These are phyloP conservation scores for Cyphomyrus plagiostoma DNA, from an alignment of 2,113 vertebrate species.

Conservation along the genomic window DNA sequence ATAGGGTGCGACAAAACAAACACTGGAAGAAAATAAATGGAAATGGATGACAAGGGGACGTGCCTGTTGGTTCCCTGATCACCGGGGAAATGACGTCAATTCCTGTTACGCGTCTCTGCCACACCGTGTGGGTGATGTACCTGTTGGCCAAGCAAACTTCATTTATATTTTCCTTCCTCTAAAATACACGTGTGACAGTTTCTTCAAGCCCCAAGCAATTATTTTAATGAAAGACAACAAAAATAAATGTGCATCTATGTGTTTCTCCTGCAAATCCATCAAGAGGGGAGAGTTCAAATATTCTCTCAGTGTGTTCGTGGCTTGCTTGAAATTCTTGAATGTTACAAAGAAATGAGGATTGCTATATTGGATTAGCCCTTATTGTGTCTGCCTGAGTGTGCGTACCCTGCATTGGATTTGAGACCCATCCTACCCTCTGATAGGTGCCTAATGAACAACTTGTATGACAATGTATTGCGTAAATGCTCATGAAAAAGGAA, in stretches of 20 bases:
- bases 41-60: neutral
- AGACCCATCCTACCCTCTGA: neutral
- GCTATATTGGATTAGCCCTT: neutral
- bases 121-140: neutral
- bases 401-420: neutral
- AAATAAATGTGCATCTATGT: neutral
- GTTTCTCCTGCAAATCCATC: neutral
- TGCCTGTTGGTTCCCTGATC: neutral
- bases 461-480: neutral
- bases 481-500: neutral
- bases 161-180: neutral
- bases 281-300: neutral
- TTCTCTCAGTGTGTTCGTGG: neutral
- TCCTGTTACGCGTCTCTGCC: neutral
- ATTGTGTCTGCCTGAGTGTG: neutral
- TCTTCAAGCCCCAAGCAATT: neutral
- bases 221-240: neutral
- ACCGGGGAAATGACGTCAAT: neutral
- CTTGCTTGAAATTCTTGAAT: neutral
- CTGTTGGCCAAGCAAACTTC: neutral
- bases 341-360: neutral
- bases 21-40: conserved; percentile 10
- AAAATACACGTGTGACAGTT: neutral
- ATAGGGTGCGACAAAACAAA: conserved; percentile 14
- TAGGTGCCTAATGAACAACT: neutral